These are phyloP conservation scores for Oreonectes daqikongensis DNA, from an alignment of 2,797 vertebrate genomes.

Conservation along the genomic window DNA sequence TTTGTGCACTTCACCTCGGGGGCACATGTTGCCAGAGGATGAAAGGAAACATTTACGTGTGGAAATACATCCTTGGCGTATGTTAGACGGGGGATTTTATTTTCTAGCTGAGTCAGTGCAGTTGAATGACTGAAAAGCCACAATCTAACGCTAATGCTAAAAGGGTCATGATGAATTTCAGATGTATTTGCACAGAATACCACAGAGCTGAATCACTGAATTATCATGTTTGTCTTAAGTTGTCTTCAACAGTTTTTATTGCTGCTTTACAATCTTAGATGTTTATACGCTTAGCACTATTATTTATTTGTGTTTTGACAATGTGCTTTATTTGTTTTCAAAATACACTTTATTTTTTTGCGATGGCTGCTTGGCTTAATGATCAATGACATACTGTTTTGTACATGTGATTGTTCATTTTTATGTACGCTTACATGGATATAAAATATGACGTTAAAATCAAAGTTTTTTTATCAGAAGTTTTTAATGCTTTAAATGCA, in stretches of 20 bases:
- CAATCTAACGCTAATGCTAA: background rate
- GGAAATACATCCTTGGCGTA: background rate
- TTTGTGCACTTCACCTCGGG: too few species aligned
- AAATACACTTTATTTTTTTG: background rate
- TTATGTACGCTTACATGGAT: slow-evolving; percentile 46
- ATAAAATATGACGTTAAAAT: background rate
- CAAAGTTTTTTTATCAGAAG: background rate
- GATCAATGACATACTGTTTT: slow-evolving; percentile 50
- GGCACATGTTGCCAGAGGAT: background rate
- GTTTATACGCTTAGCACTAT: background rate
- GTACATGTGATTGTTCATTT: slow-evolving; percentile 13
- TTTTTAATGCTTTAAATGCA: too few species aligned
- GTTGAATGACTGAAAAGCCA: background rate
- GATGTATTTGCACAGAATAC: slow-evolving; percentile 6
- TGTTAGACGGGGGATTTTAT: background rate
- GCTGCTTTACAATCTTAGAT: slow-evolving; percentile 19
- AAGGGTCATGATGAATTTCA: background rate
- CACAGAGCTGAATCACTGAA: slow-evolving; percentile 1
- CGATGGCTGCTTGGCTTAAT: slow-evolving; percentile 5
- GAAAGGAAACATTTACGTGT: background rate
- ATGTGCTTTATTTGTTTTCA: background rate
- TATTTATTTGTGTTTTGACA: slow-evolving; percentile 27
- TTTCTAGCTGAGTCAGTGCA: background rate
- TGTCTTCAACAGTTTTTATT: background rate
- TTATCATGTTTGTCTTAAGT: background rate